Evolutionary conservation across 1,140 invertebrate genomes (phyloP), one percentile per base, ranked within the genome.

Genomic region (Drosophila auraria): DNA sequence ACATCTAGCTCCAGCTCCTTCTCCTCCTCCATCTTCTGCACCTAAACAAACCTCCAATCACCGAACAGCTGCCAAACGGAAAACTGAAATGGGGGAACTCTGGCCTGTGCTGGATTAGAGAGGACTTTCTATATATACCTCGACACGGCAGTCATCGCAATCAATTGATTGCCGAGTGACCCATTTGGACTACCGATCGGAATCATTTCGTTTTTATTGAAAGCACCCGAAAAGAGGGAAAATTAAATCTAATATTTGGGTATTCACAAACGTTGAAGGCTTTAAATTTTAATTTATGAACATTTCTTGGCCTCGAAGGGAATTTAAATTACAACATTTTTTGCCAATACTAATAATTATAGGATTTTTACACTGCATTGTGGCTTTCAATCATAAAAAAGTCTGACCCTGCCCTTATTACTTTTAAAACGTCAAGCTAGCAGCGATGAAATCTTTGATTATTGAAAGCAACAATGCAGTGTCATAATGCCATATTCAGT

Each of bases 11-110:
- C 1, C 36, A n/a, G 23, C 30, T 27, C n/a, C 20, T 7, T 3
- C 7, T 33, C 7, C 11, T 63, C 11, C 27, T 20, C 30, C 20
- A 9, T 23, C 12, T 8, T 3, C 9, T 14, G 14, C 14, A n/a
- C 5, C 40, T 23, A 27, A 45, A 53, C 38, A 70, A 68, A 54
- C 64, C 64, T 49, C 42, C 64, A 68, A 68, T 68, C 64, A 61
- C 27, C 38, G 40, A 61, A 33, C 63, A 47, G 30, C 40, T 47
- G 63, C 63, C 42, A 45, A 57, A 36, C 59, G 62, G n/a, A 64
- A 66, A 70, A 70, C 53, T 68, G 45, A 68, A 66, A 64, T 64
- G 59, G 59, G 27, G 42, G 15, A n/a, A n/a, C 54, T 40, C 54
- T 57, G 54, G 27, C 40, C 12, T 30, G 59, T 27, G 27, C 59